Evolutionary conservation across 2,113 vertebrate species (phyloP), one percentile per base, ranked within the genome.

Genomic region (Sterrhoptilus dennistouni): DNA sequence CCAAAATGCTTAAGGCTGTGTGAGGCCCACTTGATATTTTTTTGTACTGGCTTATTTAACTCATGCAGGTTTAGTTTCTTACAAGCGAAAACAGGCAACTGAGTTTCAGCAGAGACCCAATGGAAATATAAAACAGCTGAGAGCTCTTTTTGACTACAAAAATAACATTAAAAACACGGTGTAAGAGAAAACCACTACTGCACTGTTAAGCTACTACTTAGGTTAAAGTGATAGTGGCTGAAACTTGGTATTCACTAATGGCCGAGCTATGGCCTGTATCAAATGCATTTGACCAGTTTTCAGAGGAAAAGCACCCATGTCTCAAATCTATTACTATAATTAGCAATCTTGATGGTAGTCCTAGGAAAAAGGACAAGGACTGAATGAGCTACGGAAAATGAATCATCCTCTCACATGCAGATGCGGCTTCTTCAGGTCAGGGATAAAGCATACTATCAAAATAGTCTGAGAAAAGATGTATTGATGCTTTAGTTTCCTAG

Each of bases 281-380:
- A 83, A 95, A 83, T 36, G 35, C 70, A 76, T 83, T 72, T 70
- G 54, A 95, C 29, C 75, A 88, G 45, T 85, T 91, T 83, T 69
- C 84, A 90, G 78, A 87, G 42, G 24, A 89, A 84, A 96, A 95
- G 66, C 36, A 86, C 23, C 33, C 42, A 80, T 8, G 0, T 65
- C 81, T 87, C 63, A 93, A 91, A 83, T 19, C 54, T 70, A 44
- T 80, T 69, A 93, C 28, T 90, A 52, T 59, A 90, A 93, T 94
- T 93, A 96, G 66, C 71, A 80, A 88, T 74, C 79, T 66, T 95
- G 63, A 85, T 54, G 63, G 71, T 65, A 94, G 75, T 80, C 35
- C 54, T 63, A 93, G 90, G 50, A 74, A 80, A 94, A 93, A 95
- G 84, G 66, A 95, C 71, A 88, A 77, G 84, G 90, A 80, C 66